phyloP scores from a whole-genome alignment of 2,797 vertebrate species.

The Coregonus ussuriensis region DNA sequence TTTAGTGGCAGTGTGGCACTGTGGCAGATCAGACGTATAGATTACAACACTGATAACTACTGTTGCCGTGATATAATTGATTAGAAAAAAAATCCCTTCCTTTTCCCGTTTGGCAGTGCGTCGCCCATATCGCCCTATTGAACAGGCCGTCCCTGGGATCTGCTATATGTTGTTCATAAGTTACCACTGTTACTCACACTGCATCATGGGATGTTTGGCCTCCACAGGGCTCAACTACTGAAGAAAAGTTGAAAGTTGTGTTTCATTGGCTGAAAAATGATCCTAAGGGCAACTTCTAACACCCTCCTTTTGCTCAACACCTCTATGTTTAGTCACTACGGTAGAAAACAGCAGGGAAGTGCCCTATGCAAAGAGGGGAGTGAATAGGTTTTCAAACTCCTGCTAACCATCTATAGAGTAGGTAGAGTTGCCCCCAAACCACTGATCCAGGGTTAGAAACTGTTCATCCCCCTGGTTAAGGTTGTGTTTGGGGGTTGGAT shows the following conservation, averaged over 20 bases:
- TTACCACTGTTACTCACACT: constrained; percentile 18
- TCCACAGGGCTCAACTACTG: too few relatives aligned
- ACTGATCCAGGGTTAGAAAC: constrained; percentile 44
- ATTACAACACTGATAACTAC: too few relatives aligned
- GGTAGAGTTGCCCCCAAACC: constrained; percentile 50
- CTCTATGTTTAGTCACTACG: constrained; percentile 40
- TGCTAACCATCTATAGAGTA: constrained; percentile 41
- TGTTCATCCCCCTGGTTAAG: constrained; percentile 27
- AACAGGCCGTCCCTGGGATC: too few relatives aligned
- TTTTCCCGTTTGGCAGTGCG: too few relatives aligned
- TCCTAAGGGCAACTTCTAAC: constrained; percentile 26
- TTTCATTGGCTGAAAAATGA: neutral
- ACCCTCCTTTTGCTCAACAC: constrained; percentile 35
- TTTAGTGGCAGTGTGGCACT: too few relatives aligned
- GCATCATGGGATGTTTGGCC: constrained; percentile 28
- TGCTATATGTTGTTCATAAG: constrained; percentile 54
- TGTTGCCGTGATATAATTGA: too few relatives aligned
- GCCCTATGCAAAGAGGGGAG: constrained; percentile 44
- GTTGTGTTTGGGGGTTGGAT: constrained; percentile 48
- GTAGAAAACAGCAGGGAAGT: constrained; percentile 49
- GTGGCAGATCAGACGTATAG: too few relatives aligned
- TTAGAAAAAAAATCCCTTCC: too few relatives aligned
- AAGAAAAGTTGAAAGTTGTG: neutral
- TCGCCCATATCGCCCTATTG: too few relatives aligned
- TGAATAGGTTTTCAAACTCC: constrained; percentile 53